Evolutionary conservation across 2,888 invertebrate species (phyloP).

Genomic region (Scrobipalpa atriplicella): DNA sequence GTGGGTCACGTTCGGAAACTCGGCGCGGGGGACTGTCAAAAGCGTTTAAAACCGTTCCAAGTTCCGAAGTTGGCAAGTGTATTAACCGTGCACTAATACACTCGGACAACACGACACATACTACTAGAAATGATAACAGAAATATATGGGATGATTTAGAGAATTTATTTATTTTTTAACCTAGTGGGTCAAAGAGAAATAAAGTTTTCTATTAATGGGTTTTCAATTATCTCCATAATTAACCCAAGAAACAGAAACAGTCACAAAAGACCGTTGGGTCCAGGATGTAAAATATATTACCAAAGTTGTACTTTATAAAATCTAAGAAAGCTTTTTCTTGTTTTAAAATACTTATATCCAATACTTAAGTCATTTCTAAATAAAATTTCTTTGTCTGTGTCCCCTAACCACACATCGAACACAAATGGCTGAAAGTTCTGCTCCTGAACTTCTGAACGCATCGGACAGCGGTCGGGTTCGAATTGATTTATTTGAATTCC

Average conservation of each 20-base stretch:
- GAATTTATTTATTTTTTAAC: no score
- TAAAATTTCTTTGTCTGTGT: not conserved
- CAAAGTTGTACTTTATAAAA: no score
- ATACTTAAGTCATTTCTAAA: not conserved
- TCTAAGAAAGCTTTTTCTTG: no score
- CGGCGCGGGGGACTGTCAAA: slow-evolving; percentile 58
- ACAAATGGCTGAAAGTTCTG: slow-evolving; percentile 49
- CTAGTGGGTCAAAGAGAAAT: no score
- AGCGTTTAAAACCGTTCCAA: slow-evolving; percentile 61
- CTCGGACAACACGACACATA: slow-evolving; percentile 42
- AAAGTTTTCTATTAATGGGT: no score
- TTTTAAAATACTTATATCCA: no score
- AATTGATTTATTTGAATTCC: slow-evolving; percentile 33
- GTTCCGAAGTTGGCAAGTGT: slow-evolving; percentile 63
- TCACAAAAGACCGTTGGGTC: no score
- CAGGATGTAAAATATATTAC: not conserved
- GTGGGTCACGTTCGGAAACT: slow-evolving; percentile 57
- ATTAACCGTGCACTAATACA: slow-evolving; percentile 60
- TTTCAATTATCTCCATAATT: no score
- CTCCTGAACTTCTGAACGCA: slow-evolving; percentile 42
- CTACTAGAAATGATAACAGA: slow-evolving; percentile 39
- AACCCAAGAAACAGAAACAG: no score
- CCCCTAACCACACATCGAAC: slow-evolving; percentile 45
- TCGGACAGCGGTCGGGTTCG: slow-evolving; percentile 31
- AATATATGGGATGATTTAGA: not conserved